Evolutionary conservation across 2,888 invertebrate species (phyloP).

Genomic region (Cephonodes hylas): DNA sequence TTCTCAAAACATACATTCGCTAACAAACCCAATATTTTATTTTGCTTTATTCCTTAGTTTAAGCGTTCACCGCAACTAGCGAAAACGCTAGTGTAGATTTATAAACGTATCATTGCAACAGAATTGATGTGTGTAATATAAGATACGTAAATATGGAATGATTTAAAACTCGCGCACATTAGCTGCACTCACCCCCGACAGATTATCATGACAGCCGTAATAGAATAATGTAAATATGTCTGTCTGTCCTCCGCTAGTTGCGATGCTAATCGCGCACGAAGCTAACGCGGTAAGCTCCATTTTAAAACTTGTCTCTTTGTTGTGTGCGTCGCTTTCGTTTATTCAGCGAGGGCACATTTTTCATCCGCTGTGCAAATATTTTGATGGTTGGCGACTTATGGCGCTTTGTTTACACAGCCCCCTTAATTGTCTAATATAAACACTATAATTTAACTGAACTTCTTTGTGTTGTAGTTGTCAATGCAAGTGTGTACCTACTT

Average conservation of each 20-base stretch:
- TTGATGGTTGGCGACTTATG: conserved; percentile 61
- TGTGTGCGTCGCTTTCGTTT: conserved; percentile 48
- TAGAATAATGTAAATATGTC: conserved; percentile 72
- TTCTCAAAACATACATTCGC: not conserved
- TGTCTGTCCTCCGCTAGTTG: conserved; percentile 56
- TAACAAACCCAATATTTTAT: not conserved
- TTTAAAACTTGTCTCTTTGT: conserved; percentile 68
- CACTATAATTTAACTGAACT: not conserved
- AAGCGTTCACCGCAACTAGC: too few relatives aligned
- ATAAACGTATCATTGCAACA: not conserved
- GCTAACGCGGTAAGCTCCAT: conserved; percentile 61
- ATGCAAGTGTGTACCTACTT: not conserved
- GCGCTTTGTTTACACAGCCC: conserved; percentile 43
- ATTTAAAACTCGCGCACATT: conserved; percentile 48
- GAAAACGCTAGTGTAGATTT: not conserved
- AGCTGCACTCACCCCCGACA: conserved; percentile 61
- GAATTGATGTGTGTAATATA: not conserved
- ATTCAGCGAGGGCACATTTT: conserved; percentile 62
- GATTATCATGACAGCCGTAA: conserved; percentile 73
- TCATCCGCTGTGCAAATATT: conserved; percentile 75
- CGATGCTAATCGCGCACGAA: conserved; percentile 63
- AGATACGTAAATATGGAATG: not conserved
- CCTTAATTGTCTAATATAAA: conserved; percentile 34
- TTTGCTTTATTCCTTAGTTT: not conserved
- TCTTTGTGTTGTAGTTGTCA: not conserved